phyloP scores from a whole-genome alignment of 2,888 invertebrate species.

The Scaptomyza flava region DNA sequence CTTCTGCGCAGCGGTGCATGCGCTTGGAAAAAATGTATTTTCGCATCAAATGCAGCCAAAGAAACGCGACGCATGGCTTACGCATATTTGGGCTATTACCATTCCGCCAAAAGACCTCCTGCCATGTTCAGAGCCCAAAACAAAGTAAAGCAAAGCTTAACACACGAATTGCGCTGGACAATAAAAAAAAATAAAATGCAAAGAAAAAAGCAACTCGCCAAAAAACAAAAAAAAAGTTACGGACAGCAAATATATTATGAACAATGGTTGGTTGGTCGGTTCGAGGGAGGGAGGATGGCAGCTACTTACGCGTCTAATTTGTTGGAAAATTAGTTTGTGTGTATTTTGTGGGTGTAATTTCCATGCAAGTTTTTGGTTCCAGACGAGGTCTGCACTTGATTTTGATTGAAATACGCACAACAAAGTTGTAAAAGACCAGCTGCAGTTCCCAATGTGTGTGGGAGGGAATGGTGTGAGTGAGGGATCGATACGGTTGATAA shows the following conservation, averaged over 20 bases:
- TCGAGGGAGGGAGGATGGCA: slow-evolving; percentile 6
- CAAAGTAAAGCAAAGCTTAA: slow-evolving; percentile 53
- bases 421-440: slow-evolving; percentile 1
- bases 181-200: slow-evolving; percentile 55
- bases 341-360: slow-evolving; percentile 75
- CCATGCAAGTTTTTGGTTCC: slow-evolving; percentile 58
- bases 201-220: slow-evolving; percentile 37
- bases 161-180: slow-evolving; percentile 76
- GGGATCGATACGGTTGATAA: background rate
- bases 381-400: slow-evolving; percentile 66
- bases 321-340: slow-evolving; percentile 76
- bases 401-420: slow-evolving; percentile 69
- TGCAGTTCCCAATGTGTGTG: background rate
- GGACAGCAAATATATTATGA: slow-evolving; percentile 65
- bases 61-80: slow-evolving; percentile 56
- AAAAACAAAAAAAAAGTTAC: slow-evolving; percentile 29
- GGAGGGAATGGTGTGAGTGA: background rate
- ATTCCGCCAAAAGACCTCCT: slow-evolving; percentile 50
- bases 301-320: slow-evolving; percentile 73
- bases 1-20: slow-evolving; percentile 66
- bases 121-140: slow-evolving; percentile 59
- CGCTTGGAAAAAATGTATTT: slow-evolving; percentile 55
- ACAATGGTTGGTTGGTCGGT: slow-evolving; percentile 25
- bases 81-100: slow-evolving; percentile 68
- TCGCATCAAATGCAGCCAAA: slow-evolving; percentile 66